Evolutionary conservation across 2,797 vertebrate genomes (phyloP).

Genomic region (Pipistrellus nathusii): DNA sequence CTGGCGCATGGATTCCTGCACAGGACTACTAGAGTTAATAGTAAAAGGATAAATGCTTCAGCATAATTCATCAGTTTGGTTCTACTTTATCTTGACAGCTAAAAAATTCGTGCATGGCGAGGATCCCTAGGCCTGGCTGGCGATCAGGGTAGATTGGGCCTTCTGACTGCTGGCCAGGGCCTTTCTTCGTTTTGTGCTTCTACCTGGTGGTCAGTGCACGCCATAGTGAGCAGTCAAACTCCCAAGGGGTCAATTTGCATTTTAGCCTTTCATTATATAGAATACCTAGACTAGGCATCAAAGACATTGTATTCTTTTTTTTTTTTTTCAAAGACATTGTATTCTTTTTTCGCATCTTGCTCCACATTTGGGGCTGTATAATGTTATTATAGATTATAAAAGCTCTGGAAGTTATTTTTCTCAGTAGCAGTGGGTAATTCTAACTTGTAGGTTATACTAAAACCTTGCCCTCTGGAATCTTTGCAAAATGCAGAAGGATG

Average conservation of each 20-base stretch:
- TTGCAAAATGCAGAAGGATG: constrained; percentile 5
- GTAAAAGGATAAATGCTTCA: constrained; percentile 65
- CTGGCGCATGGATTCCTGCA: too few relatives aligned
- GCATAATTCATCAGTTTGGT: constrained; percentile 48
- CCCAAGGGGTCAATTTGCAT: too few relatives aligned
- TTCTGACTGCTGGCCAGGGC: too few relatives aligned
- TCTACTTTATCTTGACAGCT: constrained; percentile 61
- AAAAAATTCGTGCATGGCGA: background rate
- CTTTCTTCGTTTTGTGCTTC: too few relatives aligned
- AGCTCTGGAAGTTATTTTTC: constrained; percentile 63
- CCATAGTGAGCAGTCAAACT: too few relatives aligned
- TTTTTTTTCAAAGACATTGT: too few relatives aligned
- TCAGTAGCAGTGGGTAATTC: constrained; percentile 26
- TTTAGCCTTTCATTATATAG: too few relatives aligned
- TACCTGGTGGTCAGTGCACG: too few relatives aligned
- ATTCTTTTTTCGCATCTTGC: too few relatives aligned
- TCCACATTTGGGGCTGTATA: constrained; percentile 69
- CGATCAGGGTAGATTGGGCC: rapidly evolving
- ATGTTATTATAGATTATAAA: constrained; percentile 66
- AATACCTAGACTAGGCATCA: background rate
- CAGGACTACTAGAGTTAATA: constrained; percentile 42
- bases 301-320: too few relatives aligned
- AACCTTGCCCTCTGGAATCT: constrained; percentile 45
- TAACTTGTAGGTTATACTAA: constrained; percentile 57
- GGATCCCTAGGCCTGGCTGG: background rate